Evolutionary conservation across 2,888 invertebrate species (phyloP).

Genomic region (Nomada lathburiana): DNA sequence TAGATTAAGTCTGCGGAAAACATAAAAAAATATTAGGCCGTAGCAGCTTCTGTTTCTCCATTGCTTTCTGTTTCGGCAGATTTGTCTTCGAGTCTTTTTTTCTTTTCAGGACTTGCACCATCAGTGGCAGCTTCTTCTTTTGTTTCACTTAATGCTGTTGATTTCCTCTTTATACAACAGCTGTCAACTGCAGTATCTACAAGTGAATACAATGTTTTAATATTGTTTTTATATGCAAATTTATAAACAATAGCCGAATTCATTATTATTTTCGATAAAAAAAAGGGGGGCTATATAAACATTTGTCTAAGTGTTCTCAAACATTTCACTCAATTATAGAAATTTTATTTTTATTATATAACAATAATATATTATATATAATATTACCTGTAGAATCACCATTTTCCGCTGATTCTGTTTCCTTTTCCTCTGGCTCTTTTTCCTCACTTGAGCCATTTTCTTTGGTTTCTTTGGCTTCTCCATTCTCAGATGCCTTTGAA

Average conservation of each 20-base stretch:
- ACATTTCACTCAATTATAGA: neutral
- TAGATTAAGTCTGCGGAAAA: constrained; percentile 74
- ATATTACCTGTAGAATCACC: constrained; percentile 83
- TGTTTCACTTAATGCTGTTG: constrained; percentile 84
- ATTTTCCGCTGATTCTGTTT: constrained; percentile 83
- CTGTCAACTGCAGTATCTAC: constrained; percentile 80
- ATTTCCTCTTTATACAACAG: constrained; percentile 89
- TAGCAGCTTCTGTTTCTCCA: constrained; percentile 83
- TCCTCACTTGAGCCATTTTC: constrained; percentile 84
- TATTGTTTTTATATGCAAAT: neutral
- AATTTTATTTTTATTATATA: neutral
- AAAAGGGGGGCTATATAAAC: too few relatives aligned
- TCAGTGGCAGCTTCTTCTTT: constrained; percentile 83
- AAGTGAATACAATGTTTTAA: constrained; percentile 35
- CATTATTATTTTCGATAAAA: too few relatives aligned
- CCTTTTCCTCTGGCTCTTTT: constrained; percentile 83
- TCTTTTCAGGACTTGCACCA: constrained; percentile 90
- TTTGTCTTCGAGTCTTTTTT: constrained; percentile 89
- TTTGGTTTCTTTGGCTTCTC: constrained; percentile 81
- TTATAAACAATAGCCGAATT: too few relatives aligned
- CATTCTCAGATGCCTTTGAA: constrained; percentile 83
- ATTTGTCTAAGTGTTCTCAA: too few relatives aligned
- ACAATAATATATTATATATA: neutral
- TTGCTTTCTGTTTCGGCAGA: constrained; percentile 86
- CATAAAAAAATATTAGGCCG: constrained; percentile 72